Percentiles rank a stretch among this genome's conserved stretches.
Conservation (phyloP, 2,113 vertebrate genomes). For the Paradisaea rubra region DNA sequence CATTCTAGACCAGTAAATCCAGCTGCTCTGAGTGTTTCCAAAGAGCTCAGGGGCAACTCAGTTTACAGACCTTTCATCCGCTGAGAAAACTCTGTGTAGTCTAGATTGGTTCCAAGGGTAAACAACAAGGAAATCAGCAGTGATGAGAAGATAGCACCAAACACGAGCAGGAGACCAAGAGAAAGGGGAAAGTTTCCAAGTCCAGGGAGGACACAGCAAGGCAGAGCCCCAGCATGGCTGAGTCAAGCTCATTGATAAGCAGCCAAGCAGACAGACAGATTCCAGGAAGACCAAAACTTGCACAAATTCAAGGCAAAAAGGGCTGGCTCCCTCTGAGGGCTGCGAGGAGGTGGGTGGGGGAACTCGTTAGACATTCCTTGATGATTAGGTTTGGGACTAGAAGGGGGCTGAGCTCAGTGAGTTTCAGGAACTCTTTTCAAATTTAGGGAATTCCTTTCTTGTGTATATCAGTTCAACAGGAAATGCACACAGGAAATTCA, state of each 20-base stretch:
- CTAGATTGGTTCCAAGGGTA: not conserved
- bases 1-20: not conserved
- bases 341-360: constrained; percentile 27
- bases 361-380: constrained; percentile 30
- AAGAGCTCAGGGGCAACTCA: not conserved
- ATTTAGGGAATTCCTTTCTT: constrained; percentile 1
- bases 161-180: not conserved
- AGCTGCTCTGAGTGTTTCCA: not conserved
- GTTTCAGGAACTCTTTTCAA: constrained; percentile 27
- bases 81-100: not conserved
- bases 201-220: not conserved
- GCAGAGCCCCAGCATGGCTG: not conserved
- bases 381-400: constrained; percentile 23
- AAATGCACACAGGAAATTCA: constrained; percentile 20
- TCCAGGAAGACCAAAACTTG: constrained; percentile 8
- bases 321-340: not conserved
- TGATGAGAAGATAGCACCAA: not conserved
- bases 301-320: not conserved
- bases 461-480: not conserved
- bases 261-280: constrained; percentile 21
- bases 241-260: not conserved
- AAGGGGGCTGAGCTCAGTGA: not conserved
- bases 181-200: not conserved
- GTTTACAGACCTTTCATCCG: not conserved
- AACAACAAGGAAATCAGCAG: not conserved